Evolutionary conservation across 2,113 vertebrate genomes (phyloP).

Genomic region (Aspidoscelis tigris): DNA sequence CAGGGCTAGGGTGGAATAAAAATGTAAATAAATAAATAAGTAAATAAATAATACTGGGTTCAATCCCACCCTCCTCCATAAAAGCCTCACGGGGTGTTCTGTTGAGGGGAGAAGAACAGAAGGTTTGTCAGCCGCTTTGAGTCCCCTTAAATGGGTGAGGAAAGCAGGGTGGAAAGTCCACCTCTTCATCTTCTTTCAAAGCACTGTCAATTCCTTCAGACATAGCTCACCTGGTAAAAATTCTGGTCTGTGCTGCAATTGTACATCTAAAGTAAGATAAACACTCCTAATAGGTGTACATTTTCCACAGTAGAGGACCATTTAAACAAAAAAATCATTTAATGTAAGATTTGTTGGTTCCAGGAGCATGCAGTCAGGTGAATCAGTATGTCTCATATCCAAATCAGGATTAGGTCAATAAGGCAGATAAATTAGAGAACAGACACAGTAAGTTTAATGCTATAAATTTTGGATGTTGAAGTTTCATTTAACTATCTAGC

Average conservation of each 20-base stretch:
- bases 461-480: conserved; percentile 27
- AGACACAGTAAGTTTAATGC: not conserved
- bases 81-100: no score
- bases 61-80: no score
- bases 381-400: not conserved
- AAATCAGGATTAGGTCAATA: conserved; percentile 4
- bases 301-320: not conserved
- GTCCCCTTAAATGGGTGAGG: no score
- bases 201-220: not conserved
- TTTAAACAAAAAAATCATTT: not conserved
- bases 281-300: conserved; percentile 11
- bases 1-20: no score
- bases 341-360: conserved; percentile 11
- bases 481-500: conserved; percentile 37
- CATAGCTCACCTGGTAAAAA: not conserved
- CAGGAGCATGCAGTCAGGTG: conserved; percentile 21
- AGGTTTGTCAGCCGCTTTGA: no score
- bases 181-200: no score
- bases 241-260: not conserved
- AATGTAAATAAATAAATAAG: no score
- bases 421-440: conserved; percentile 23
- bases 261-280: conserved; percentile 7
- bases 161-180: no score
- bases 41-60: no score
- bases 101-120: no score